Evolutionary conservation across 1,140 invertebrate genomes (phyloP), one percentile per base, ranked within the genome.

Genomic region (Aphaenogaster ashmeadi): DNA sequence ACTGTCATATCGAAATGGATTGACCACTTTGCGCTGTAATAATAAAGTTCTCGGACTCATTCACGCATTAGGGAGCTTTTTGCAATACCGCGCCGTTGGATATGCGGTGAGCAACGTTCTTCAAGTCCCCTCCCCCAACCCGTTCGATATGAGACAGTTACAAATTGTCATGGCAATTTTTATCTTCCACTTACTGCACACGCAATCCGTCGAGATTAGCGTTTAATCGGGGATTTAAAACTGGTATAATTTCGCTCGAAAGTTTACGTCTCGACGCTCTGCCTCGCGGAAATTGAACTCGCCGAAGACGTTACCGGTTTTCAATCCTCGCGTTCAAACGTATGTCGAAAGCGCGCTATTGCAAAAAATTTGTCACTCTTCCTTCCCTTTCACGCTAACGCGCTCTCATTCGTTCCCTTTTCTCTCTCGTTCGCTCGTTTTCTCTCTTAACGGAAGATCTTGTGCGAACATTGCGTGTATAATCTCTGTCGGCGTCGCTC

Each of bases 1-100:
- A 94, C 94, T 94, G 93, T 95, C 92, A 93, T 92, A 92, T 94
- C 92, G 79, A 90, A 88, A 88, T 91, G 91, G 89, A 93, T 91
- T 91, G 90, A 94, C 69, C 75, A 87, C 66, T 80, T 90, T 67
- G 78, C 56, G 84, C 74, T 87, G 87, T 84, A 67, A 79, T 90
- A 87, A 69, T 90, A 87, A 69, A 90, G 54, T 91, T 80, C 54
- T 69, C 83, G 47, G 69, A 74, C 67, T 71, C 80, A 75, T n/a
- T 15, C 69, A 75, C 54, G 18, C 69, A 60, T 47, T 38, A 13
- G 13, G n/a, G 33, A 62, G 3, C 8, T 75, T 75, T 50, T 84
- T 75, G 80, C 80, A 84, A 62, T 62, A 60, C 4, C 80, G 69
- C 27, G 21, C 44, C 52, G 18, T n/a, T 13, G 27, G 44, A 47